phyloP scores from a whole-genome alignment of 2,888 invertebrate genomes.

The Omphaloscelis lunosa region DNA sequence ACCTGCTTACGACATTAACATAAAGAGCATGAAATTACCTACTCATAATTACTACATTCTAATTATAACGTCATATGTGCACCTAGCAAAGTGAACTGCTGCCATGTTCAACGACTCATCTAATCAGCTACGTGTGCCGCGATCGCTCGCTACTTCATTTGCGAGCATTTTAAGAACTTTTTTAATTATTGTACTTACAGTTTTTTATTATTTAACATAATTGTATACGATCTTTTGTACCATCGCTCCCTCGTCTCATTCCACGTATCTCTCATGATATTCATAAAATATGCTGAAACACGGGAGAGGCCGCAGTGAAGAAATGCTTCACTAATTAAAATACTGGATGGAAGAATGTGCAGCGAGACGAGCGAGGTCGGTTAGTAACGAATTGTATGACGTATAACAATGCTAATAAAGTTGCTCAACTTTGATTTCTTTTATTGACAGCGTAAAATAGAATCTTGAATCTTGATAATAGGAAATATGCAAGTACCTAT shows the following conservation, averaged over 20 bases:
- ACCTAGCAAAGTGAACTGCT: constrained; percentile 20
- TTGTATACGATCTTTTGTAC: constrained; percentile 13
- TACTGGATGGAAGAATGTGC: constrained; percentile 27
- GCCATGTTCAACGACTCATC: background rate
- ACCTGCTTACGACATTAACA: background rate
- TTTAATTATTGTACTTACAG: constrained; percentile 36
- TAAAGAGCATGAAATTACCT: background rate
- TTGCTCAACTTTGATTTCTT: background rate
- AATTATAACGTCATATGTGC: constrained; percentile 28
- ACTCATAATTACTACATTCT: constrained; percentile 4
- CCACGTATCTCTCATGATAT: background rate
- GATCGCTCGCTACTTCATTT: constrained; percentile 4
- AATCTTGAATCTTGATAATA: background rate
- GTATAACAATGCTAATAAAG: constrained; percentile 4
- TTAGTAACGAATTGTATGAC: constrained; percentile 4
- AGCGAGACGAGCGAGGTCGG: constrained; percentile 10
- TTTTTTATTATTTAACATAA: constrained; percentile 21
- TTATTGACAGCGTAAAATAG: too few relatives aligned
- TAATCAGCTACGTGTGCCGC: background rate
- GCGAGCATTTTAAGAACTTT: constrained; percentile 19
- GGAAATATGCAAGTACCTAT: too few relatives aligned
- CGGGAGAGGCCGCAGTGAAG: background rate
- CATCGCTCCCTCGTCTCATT: constrained; percentile 24
- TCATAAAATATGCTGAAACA: background rate
- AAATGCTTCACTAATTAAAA: background rate